A percentile compares a stretch with the other conserved stretches of the same genome.
phyloP scores from a whole-genome alignment of 2,888 invertebrate species.

The Gerris lacustris region DNA sequence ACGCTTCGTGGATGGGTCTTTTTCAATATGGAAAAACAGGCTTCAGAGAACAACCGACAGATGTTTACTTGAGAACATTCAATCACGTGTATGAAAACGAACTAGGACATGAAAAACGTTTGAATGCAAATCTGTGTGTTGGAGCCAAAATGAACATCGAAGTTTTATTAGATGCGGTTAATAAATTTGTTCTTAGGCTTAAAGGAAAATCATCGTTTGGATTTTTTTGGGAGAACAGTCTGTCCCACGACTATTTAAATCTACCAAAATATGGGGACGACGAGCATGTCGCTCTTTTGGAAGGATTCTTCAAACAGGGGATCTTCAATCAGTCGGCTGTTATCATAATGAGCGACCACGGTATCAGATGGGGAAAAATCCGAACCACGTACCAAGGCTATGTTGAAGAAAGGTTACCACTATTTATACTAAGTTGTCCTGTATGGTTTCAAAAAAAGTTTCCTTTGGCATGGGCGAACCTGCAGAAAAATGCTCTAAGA shows the following conservation, averaged over 20 bases:
- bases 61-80: conserved; percentile 70
- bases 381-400: conserved; percentile 71
- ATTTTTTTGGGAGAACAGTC: conserved; percentile 70
- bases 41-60: conserved; percentile 66
- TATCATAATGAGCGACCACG: conserved; percentile 74
- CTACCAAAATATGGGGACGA: conserved; percentile 62
- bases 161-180: conserved; percentile 57
- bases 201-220: conserved; percentile 55
- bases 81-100: conserved; percentile 53
- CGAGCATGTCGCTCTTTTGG: conserved; percentile 47
- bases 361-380: conserved; percentile 74
- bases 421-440: conserved; percentile 58
- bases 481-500: conserved; percentile 52
- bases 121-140: conserved; percentile 57
- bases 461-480: conserved; percentile 48
- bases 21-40: conserved; percentile 71
- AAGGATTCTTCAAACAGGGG: conserved; percentile 41
- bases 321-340: conserved; percentile 55
- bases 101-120: conserved; percentile 51
- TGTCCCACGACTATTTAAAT: conserved; percentile 76
- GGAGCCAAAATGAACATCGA: conserved; percentile 56
- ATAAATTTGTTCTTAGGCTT: conserved; percentile 50
- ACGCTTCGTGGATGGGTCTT: conserved; percentile 61
- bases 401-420: conserved; percentile 77
- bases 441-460: conserved; percentile 53